Evolutionary conservation across 2,113 vertebrate species (phyloP).

Genomic region (Terrapene triunguis): DNA sequence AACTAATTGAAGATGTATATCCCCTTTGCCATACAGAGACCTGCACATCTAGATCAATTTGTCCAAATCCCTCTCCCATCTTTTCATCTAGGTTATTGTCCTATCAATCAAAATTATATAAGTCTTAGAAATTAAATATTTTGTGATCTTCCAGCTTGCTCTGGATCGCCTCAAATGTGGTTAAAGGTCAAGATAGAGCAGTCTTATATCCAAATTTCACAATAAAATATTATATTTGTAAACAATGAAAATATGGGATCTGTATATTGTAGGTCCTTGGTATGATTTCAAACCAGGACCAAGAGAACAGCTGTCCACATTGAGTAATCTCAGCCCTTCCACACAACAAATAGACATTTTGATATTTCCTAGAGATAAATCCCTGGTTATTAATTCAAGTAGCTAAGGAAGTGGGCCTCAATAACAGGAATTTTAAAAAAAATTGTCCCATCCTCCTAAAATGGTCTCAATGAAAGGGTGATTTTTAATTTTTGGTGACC

Average conservation of each 20-base stretch:
- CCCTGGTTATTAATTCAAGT: background rate
- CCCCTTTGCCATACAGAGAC: background rate
- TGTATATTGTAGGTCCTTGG: background rate
- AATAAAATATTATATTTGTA: background rate
- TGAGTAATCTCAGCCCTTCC: background rate
- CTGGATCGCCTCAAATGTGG: too few relatives aligned
- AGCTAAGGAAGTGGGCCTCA: background rate
- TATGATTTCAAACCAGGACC: background rate
- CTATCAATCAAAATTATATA: too few relatives aligned
- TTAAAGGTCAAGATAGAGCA: too few relatives aligned
- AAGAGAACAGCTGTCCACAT: background rate
- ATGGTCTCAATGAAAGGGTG: background rate
- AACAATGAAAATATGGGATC: background rate
- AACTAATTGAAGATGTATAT: background rate
- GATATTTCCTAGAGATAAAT: background rate
- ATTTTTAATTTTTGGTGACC: background rate
- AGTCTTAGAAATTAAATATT: too few relatives aligned
- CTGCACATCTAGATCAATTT: too few relatives aligned
- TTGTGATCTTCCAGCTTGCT: too few relatives aligned
- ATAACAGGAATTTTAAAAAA: background rate
- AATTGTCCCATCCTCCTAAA: background rate
- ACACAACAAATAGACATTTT: background rate
- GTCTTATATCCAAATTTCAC: background rate
- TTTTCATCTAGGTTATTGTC: too few relatives aligned
- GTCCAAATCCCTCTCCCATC: too few relatives aligned